Percentiles rank a stretch among this genome's conserved stretches.
These are phyloP conservation scores for Hypsibius dujardini DNA, from an alignment of 1,140 invertebrate species.

Conservation along the genomic window DNA sequence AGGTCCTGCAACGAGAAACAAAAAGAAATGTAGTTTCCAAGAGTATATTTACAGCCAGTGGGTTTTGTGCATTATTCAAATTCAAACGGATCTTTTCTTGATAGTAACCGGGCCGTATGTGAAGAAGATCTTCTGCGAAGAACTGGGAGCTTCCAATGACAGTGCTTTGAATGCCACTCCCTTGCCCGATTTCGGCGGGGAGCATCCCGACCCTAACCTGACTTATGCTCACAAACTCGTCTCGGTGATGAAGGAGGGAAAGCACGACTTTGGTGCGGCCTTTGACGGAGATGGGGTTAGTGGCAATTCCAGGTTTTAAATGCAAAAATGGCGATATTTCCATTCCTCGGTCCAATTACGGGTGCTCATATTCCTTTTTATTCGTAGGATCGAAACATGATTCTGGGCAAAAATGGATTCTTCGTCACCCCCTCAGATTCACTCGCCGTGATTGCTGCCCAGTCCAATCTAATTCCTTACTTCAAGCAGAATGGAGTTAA, in stretches of 20 bases:
- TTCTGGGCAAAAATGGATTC: slow-evolving; percentile 84
- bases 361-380: slow-evolving; percentile 14
- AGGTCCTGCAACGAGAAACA: too few species aligned
- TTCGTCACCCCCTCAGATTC: slow-evolving; percentile 96
- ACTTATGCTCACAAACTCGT: slow-evolving; percentile 83
- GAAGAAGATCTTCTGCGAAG: slow-evolving; percentile 63
- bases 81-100: slow-evolving; percentile 21
- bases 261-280: slow-evolving; percentile 84
- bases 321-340: not conserved
- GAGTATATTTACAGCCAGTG: too few species aligned
- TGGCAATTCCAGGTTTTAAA: slow-evolving; percentile 8
- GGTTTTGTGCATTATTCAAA: too few species aligned
- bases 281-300: slow-evolving; percentile 91
- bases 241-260: slow-evolving; percentile 50
- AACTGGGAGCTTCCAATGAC: slow-evolving; percentile 52
- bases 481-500: slow-evolving; percentile 65
- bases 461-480: slow-evolving; percentile 80
- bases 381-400: slow-evolving; percentile 75
- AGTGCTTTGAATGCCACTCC: slow-evolving; percentile 54
- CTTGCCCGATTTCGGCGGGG: slow-evolving; percentile 81
- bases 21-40: too few species aligned
- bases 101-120: slow-evolving; percentile 91
- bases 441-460: slow-evolving; percentile 77
- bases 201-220: slow-evolving; percentile 95
- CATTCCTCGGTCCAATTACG: not conserved